Percentiles rank a stretch among this genome's conserved stretches.
phyloP scores from a whole-genome alignment of 2,888 invertebrate species.

The Luffia ferchaultella region DNA sequence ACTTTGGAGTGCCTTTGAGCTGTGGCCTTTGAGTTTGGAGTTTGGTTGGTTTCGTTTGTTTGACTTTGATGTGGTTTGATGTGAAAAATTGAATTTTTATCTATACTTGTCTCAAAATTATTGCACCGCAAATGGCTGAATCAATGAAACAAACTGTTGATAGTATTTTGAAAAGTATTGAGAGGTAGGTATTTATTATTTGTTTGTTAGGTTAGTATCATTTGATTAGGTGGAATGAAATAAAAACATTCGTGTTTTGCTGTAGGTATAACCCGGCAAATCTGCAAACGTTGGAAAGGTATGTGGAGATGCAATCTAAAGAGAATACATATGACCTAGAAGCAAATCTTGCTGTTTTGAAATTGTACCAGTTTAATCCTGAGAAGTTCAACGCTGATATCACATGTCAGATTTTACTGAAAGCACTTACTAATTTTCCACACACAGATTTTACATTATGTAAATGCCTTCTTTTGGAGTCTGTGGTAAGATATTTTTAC shows the following conservation, averaged over 20 bases:
- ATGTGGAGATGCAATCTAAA: slow-evolving; percentile 91
- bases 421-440: slow-evolving; percentile 96
- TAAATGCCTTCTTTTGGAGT: slow-evolving; percentile 91
- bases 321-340: slow-evolving; percentile 97
- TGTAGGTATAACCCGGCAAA: slow-evolving; percentile 96
- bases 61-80: too few relatives aligned
- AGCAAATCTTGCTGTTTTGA: slow-evolving; percentile 95
- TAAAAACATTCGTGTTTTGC: slow-evolving; percentile 10
- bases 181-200: slow-evolving; percentile 71
- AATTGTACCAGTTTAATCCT: slow-evolving; percentile 97
- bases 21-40: too few relatives aligned
- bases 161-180: slow-evolving; percentile 88
- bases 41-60: too few relatives aligned
- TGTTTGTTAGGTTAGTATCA: slow-evolving; percentile 1
- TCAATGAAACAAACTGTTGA: slow-evolving; percentile 88
- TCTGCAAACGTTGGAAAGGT: slow-evolving; percentile 86
- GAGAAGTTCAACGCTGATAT: slow-evolving; percentile 83
- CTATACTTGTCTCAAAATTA: too few relatives aligned
- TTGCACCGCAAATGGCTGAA: too few relatives aligned
- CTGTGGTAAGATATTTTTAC: slow-evolving; percentile 38
- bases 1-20: too few relatives aligned
- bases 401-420: slow-evolving; percentile 89
- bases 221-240: background rate
- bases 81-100: too few relatives aligned
- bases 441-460: slow-evolving; percentile 98